A percentile compares a stretch with the other conserved stretches of the same genome.
Evolutionary conservation across 2,797 vertebrate genomes (phyloP).

Genomic region (Sternotherus odoratus): DNA sequence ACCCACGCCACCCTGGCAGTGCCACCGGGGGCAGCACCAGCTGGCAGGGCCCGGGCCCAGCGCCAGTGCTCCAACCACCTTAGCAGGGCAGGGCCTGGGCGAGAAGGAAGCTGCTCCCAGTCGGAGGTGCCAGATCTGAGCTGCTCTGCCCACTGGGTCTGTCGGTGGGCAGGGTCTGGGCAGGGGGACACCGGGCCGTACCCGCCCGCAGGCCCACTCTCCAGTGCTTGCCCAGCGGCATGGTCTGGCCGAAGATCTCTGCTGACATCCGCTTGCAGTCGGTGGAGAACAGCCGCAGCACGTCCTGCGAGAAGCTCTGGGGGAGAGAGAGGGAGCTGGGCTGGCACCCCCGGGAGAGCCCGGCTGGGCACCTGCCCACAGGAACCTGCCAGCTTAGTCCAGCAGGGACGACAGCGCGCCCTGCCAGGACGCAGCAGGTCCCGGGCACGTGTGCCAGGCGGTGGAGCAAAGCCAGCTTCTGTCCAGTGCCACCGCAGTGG

Average conservation of each 20-base stretch:
- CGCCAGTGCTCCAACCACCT: neutral
- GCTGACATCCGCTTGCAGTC: slow-evolving; percentile 87
- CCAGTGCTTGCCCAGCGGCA: slow-evolving; percentile 91
- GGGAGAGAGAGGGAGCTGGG: rapidly evolving
- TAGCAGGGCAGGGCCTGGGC: neutral
- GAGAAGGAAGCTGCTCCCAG: too few species aligned
- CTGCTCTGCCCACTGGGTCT: too few species aligned
- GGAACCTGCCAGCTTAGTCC: too few species aligned
- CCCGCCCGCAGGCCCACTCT: slow-evolving; percentile 67
- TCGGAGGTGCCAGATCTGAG: too few species aligned
- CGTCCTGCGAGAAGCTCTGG: slow-evolving; percentile 83
- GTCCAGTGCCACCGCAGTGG: too few species aligned
- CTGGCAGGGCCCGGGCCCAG: too few species aligned
- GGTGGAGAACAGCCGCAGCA: slow-evolving; percentile 82
- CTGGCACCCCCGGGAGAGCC: neutral
- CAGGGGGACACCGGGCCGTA: neutral
- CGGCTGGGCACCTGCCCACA: neutral
- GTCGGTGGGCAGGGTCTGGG: rapidly evolving
- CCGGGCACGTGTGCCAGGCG: neutral
- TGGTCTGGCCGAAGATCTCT: slow-evolving; percentile 87
- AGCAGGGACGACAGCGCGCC: neutral
- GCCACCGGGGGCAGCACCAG: neutral
- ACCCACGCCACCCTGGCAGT: neutral
- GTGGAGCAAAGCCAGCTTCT: neutral
- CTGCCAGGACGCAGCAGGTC: too few species aligned